Evolutionary conservation across 2,888 invertebrate genomes (phyloP), one percentile per base, ranked within the genome.

Genomic region (Marronus borbonicus): DNA sequence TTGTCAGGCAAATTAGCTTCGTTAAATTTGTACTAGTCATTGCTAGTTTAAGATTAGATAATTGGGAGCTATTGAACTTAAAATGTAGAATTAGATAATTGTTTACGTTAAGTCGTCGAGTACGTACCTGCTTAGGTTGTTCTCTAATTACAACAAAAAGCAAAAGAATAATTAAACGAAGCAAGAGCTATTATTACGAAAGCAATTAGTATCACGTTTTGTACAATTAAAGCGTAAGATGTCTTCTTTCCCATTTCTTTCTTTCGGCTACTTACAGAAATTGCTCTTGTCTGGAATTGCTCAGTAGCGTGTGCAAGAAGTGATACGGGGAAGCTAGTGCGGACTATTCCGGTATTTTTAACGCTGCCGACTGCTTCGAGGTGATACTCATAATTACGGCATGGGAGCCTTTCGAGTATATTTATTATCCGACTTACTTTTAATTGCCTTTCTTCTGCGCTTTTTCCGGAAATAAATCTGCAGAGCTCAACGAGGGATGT

Each of bases 161-260:
- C 36, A 55, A 68, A 76, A 52, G 62, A 82, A 80, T 82, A 81
- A 81, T 81, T 81, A 78, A 65, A 78, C 80, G 81, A 81, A 81
- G 82, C 80, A 82, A 81, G 84, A 85, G 87, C 86, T 87, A 87
- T 86, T 44, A 86, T 85, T 86, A 87, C 85, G 85, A 85, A 86
- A 87, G 87, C 88, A 88, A 88, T 88, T 88, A 88, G 88, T 88
- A 88, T 87, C 87, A 85, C 87, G 86, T 88, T 87, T 87, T 86
- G 84, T 86, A 86, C 87, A 88, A 88, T 88, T 88, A 88, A 86
- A 85, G 85, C 86, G 5, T 36, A 5, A 85, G 84, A 84, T 83
- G 82, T 82, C 81, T 83, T 86, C 85, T 84, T 80, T 75, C 76
- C 82, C 20, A 28, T 31, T 24, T 49, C 64, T 64, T 75, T 75